Percentiles rank a stretch among this genome's conserved stretches.
Evolutionary conservation across 2,888 invertebrate genomes (phyloP).

Genomic region (Acronicta psi): DNA sequence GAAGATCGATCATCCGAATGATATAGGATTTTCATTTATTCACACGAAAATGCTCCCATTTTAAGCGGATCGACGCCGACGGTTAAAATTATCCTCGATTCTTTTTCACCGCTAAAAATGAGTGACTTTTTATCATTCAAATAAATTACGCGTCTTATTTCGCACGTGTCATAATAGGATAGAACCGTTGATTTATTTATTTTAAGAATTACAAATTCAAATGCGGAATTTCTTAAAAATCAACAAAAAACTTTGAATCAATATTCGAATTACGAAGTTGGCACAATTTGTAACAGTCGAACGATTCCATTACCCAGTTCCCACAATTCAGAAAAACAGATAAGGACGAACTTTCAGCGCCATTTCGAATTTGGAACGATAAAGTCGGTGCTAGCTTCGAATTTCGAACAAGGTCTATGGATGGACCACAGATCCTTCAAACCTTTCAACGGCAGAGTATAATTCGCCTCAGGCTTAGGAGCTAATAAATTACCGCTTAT

Average conservation of each 20-base stretch:
- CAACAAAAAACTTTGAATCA: constrained; percentile 13
- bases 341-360: constrained; percentile 11
- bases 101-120: not conserved
- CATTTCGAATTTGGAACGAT: not conserved
- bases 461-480: constrained; percentile 37
- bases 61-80: constrained; percentile 7
- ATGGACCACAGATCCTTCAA: constrained; percentile 24
- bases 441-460: constrained; percentile 39
- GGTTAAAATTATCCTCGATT: constrained; percentile 1
- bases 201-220: not conserved
- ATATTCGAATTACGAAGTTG: constrained; percentile 9
- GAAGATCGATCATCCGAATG: not conserved
- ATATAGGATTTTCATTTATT: constrained; percentile 1
- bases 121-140: too few relatives aligned
- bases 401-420: not conserved
- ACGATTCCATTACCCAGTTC: constrained; percentile 10
- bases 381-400: not conserved
- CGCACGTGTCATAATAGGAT: not conserved
- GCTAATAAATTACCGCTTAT: constrained; percentile 65
- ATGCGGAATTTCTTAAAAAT: constrained; percentile 15
- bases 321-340: constrained; percentile 5
- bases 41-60: constrained; percentile 10
- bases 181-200: not conserved
- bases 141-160: not conserved
- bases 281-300: constrained; percentile 15